These are phyloP conservation scores for Urosaurus nigricauda DNA, from an alignment of 2,797 vertebrate genomes.

Conservation along the genomic window DNA sequence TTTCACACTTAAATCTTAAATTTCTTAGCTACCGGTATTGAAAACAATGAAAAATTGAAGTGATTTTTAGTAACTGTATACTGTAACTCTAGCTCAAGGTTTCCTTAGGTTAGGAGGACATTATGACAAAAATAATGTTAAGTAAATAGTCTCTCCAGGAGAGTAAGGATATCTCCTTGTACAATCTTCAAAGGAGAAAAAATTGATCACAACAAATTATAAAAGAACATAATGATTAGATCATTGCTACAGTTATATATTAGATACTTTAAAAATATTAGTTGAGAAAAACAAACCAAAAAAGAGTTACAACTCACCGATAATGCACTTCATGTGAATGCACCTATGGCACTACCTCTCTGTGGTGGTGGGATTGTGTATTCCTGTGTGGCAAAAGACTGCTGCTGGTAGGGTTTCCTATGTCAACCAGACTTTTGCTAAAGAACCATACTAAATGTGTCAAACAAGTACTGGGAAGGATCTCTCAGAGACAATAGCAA, in stretches of 20 bases:
- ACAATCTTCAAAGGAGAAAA: background rate
- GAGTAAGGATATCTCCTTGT: background rate
- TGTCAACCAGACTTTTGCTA: no score
- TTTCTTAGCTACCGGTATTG: background rate
- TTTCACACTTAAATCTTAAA: background rate
- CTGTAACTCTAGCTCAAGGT: background rate
- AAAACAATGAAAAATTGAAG: background rate
- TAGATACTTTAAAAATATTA: background rate
- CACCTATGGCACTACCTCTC: no score
- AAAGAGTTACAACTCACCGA: no score
- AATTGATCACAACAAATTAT: background rate
- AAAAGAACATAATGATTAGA: background rate
- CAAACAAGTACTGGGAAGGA: no score
- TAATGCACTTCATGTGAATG: background rate
- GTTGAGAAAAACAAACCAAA: background rate
- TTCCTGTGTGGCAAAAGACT: no score
- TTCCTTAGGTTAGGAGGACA: background rate
- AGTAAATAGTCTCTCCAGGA: background rate
- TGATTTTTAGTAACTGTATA: background rate
- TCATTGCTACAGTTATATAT: background rate
- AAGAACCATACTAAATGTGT: no score
- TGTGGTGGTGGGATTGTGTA: no score
- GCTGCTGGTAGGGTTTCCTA: no score
- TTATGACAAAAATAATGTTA: background rate
- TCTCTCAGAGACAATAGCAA: no score